Conservation (phyloP, 2,888 invertebrate species). For the Eubasilissa splendida region DNA sequence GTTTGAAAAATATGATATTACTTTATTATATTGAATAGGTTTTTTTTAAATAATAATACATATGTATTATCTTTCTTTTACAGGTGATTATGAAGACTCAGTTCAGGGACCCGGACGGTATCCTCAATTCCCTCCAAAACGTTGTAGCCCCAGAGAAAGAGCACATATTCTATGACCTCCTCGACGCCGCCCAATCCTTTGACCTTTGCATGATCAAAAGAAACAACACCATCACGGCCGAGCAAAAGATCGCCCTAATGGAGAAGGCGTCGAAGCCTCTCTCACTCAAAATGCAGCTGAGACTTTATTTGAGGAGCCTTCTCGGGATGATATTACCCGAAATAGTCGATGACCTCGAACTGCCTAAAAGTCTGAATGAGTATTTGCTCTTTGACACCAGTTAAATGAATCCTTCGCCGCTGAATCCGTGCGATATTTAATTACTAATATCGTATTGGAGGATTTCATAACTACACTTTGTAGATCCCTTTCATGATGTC, state of each 20-base stretch:
- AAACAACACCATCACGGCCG: conserved; percentile 76
- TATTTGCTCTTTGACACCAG: conserved; percentile 81
- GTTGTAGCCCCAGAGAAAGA: conserved; percentile 69
- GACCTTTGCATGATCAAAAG: conserved; percentile 86
- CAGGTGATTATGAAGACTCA: conserved; percentile 88
- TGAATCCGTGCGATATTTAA: conserved; percentile 43
- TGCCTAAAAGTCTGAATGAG: conserved; percentile 78
- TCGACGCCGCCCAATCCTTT: conserved; percentile 84
- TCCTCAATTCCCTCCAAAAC: conserved; percentile 85
- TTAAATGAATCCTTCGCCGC: conserved; percentile 61
- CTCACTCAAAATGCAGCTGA: conserved; percentile 77
- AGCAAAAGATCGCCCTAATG: conserved; percentile 78
- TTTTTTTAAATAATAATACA: neutral
- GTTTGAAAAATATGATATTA: neutral
- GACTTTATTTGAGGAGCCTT: conserved; percentile 73
- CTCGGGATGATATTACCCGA: conserved; percentile 75
- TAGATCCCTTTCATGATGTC: conserved; percentile 26
- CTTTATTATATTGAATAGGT: neutral
- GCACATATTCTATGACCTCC: conserved; percentile 76
- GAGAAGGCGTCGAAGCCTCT: conserved; percentile 79
- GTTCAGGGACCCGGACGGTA: conserved; percentile 87
- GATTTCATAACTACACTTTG: conserved; percentile 10
- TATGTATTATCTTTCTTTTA: conserved; percentile 35
- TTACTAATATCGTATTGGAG: conserved; percentile 38
- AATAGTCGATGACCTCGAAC: conserved; percentile 73